These are phyloP conservation scores for Parelbella ahira DNA, from an alignment of 2,888 invertebrate species.

Conservation along the genomic window DNA sequence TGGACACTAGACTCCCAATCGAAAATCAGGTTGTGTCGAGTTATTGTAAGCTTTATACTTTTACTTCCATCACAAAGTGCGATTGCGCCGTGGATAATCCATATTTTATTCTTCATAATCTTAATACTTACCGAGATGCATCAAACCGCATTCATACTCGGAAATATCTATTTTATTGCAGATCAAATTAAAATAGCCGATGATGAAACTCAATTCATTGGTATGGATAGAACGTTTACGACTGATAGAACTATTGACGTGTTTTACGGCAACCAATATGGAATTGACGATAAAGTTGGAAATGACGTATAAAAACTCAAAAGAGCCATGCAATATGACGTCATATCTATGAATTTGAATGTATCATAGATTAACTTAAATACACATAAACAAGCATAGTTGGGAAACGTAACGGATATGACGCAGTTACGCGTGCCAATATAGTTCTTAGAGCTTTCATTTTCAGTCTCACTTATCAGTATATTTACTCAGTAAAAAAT, in stretches of 20 bases:
- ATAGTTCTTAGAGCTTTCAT: too few relatives aligned
- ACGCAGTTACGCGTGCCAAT: too few relatives aligned
- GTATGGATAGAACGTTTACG: slow-evolving; percentile 10
- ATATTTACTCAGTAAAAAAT: too few relatives aligned
- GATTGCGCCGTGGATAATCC: slow-evolving; percentile 16
- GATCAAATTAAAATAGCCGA: slow-evolving; percentile 12
- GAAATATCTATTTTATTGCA: slow-evolving; percentile 14
- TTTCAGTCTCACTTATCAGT: too few relatives aligned
- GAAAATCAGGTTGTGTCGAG: slow-evolving; percentile 5
- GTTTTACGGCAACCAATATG: slow-evolving; percentile 14
- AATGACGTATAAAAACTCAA: slow-evolving; percentile 9
- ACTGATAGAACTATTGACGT: slow-evolving; percentile 11
- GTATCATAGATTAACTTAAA: background rate
- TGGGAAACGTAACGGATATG: too few relatives aligned
- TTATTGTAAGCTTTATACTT: slow-evolving; percentile 5
- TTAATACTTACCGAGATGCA: slow-evolving; percentile 11
- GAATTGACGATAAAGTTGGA: slow-evolving; percentile 14
- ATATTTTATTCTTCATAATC: slow-evolving; percentile 13
- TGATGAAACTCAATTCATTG: slow-evolving; percentile 19
- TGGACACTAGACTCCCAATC: too few relatives aligned
- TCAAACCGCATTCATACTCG: slow-evolving; percentile 11
- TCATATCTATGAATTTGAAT: slow-evolving; percentile 6
- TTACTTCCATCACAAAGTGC: too few relatives aligned
- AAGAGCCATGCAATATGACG: slow-evolving; percentile 9
- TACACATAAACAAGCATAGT: too few relatives aligned